Base-by-base conservation (phyloP, 2,797 vertebrate genomes). In the Meriones psammophilus region DNA sequence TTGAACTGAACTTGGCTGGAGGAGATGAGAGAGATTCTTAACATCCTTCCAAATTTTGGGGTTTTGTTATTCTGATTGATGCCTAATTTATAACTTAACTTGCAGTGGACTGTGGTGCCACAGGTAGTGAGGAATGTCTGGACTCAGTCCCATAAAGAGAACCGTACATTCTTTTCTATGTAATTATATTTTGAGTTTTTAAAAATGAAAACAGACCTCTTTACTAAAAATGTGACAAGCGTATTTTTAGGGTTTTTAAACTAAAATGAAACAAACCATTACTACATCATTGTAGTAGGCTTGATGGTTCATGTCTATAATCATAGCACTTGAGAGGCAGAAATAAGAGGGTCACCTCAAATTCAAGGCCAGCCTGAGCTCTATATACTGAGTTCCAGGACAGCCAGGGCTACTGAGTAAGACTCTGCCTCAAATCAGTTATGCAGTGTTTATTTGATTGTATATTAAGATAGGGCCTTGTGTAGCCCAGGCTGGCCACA, bases 201-300 rank as follows among this genome's bases (percentile, higher is more conserved):
- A 14, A 56, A 76, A 94, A 69, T 91, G 46, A 94, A 86, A 96
- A 90, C 8, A 81, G 39, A 78, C 30, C 2, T 93, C n/a, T 84
- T 89, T 68, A 89, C 64, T 89, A 60, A 88, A 93, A 78, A 36
- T 4, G 50, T 9, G 91, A 86, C 12, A 85, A 46, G 13, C 5
- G 58, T 76, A 66, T 39, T 84, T 39, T 84, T 88, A 88, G 24
- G 17, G 94, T 88, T 85, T 58, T 94, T 83, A 71, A 92, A 81
- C 77, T 86, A 85, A 95, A 97, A 86, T 83, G 79, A 95, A 91
- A 86, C 18, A 91, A 26, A n/a, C 33, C 64, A 15, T 73, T 46
- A 81, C 20, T 36, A 86, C n/a, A 33, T 36, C 66, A 24, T n/a
- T 26, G 39, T 86, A n/a, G 64, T 54, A 54, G 33, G 3, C 28